Percentiles rank a stretch among this genome's conserved stretches.
Evolutionary conservation across 37 sponge, comb jelly and placozoan species (phyloP).

Genomic region (Lycopodina hypogea): DNA sequence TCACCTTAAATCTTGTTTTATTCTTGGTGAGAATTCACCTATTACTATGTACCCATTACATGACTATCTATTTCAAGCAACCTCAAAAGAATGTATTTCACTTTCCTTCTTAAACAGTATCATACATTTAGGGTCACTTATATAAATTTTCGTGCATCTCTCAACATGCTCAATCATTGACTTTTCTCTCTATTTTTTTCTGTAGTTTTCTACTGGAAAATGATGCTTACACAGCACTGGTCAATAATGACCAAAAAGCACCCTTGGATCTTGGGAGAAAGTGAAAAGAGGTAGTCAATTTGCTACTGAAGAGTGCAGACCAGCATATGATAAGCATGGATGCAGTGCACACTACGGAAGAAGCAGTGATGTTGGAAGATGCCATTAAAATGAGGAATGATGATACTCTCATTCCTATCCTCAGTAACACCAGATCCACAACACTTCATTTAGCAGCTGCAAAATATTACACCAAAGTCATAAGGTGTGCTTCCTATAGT

Average conservation of each 20-base stretch:
- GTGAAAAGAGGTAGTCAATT: conserved; percentile 22
- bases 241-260: conserved; percentile 77
- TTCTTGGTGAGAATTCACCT: too few relatives aligned
- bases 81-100: neutral
- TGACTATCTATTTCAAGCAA: neutral
- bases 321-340: conserved; percentile 48
- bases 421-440: conserved; percentile 55
- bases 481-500: too few relatives aligned
- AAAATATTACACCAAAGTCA: conserved; percentile 66
- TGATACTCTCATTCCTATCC: conserved; percentile 3
- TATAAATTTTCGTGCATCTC: too few relatives aligned
- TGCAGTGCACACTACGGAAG: conserved; percentile 52
- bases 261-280: conserved; percentile 74
- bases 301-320: conserved; percentile 9
- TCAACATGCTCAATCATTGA: too few relatives aligned
- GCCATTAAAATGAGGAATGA: conserved; percentile 59
- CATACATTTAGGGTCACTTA: neutral
- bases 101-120: neutral
- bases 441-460: conserved; percentile 84
- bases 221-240: conserved; percentile 64
- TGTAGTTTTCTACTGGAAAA: conserved; percentile 59
- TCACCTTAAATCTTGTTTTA: too few relatives aligned
- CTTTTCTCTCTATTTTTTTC: neutral
- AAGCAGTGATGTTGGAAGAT: conserved; percentile 62
- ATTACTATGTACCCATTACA: too few relatives aligned